These are phyloP conservation scores for Tachyglossus aculeatus DNA, from an alignment of 2,797 vertebrate species.

Conservation along the genomic window DNA sequence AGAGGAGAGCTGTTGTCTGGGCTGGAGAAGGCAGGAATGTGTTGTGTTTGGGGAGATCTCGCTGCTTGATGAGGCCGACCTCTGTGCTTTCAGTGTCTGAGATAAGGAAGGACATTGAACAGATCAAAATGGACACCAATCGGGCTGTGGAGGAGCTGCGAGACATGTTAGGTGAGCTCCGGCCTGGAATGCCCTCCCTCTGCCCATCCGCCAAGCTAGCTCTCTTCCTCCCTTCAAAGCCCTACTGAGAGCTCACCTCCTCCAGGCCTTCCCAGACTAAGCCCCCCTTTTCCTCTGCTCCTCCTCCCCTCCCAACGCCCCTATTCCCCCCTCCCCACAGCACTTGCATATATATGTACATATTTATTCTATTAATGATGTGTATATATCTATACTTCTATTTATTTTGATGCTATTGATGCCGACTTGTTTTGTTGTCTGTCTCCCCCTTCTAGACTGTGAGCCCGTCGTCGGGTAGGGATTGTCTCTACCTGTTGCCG, in stretches of 20 bases:
- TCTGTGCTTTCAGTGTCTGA: conserved; percentile 33
- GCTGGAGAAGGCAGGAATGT: background rate
- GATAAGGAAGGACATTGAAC: conserved; percentile 34
- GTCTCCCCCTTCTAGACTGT: no score
- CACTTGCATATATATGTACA: no score
- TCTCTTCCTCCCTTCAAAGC: background rate
- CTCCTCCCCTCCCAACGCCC: no score
- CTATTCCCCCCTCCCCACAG: no score
- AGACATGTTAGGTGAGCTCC: conserved; percentile 43
- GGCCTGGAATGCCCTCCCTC: background rate
- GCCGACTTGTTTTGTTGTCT: no score
- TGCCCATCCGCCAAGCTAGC: background rate
- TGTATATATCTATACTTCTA: no score
- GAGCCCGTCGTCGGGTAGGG: no score
- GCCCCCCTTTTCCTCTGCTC: no score
- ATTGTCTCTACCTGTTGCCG: no score
- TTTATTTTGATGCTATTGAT: no score
- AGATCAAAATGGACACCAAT: conserved; percentile 2
- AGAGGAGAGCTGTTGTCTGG: background rate
- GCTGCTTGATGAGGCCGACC: background rate
- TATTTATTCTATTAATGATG: no score
- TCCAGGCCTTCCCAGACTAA: no score
- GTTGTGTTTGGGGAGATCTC: background rate
- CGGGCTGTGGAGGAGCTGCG: conserved; percentile 31
- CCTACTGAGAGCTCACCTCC: background rate